Percentiles rank a stretch among this genome's conserved stretches.
phyloP scores from a whole-genome alignment of 2,888 invertebrate genomes.

The Eucera pruinosa region DNA sequence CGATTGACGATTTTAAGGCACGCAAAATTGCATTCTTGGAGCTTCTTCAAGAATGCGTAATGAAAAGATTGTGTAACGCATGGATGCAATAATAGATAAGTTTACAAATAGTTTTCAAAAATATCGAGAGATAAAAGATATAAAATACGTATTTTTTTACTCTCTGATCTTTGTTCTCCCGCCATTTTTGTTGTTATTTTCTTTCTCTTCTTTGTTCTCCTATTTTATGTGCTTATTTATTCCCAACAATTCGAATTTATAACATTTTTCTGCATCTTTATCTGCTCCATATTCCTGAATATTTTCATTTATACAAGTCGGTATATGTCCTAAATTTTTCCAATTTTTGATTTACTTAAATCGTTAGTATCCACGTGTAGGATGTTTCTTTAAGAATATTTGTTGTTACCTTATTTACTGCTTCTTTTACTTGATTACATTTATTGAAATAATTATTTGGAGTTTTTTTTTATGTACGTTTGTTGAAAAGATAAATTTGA shows the following conservation, averaged over 20 bases:
- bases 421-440: too few species aligned
- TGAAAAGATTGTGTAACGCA: background rate
- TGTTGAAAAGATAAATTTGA: too few species aligned
- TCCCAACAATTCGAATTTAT: background rate
- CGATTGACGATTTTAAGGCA: slow-evolving; percentile 12
- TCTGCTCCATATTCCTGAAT: too few species aligned
- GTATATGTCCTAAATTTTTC: background rate
- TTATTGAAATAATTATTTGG: too few species aligned
- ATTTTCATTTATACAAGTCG: background rate
- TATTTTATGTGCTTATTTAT: background rate
- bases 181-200: background rate
- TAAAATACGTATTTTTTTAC: too few species aligned
- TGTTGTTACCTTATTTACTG: too few species aligned
- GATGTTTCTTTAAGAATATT: background rate
- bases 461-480: too few species aligned
- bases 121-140: background rate
- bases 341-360: background rate
- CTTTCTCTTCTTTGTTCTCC: too few species aligned
- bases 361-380: background rate
- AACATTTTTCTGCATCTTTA: background rate
- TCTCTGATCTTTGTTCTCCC: too few species aligned
- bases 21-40: slow-evolving; percentile 38
- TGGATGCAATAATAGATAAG: background rate
- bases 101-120: slow-evolving; percentile 9
- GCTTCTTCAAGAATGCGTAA: slow-evolving; percentile 23